Percentiles rank a stretch among this genome's conserved stretches.
These are phyloP conservation scores for Melanaphis sacchari DNA, from an alignment of 1,140 invertebrate species.

Conservation along the genomic window DNA sequence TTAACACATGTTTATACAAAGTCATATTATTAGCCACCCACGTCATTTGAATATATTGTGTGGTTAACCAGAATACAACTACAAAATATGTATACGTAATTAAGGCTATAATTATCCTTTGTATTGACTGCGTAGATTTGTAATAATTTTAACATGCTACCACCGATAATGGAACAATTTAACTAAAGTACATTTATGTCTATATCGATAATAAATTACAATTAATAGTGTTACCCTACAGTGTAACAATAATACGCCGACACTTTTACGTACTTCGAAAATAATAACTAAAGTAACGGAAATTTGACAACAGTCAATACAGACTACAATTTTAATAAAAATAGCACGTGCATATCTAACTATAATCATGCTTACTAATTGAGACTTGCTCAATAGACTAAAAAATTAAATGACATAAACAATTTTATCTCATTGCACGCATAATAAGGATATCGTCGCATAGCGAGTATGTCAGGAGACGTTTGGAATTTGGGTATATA, in stretches of 20 bases:
- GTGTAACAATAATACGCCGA: not conserved
- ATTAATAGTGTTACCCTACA: not conserved
- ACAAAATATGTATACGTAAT: not conserved
- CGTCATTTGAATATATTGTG: not conserved
- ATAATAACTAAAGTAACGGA: not conserved
- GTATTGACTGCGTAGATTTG: not conserved
- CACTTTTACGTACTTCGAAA: not conserved
- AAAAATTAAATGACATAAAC: not conserved
- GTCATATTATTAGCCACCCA: not conserved
- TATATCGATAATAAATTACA: not conserved
- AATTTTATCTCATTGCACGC: not conserved
- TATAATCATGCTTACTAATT: not conserved
- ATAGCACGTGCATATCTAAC: not conserved
- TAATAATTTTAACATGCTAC: slow-evolving; percentile 32
- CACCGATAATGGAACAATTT: slow-evolving; percentile 29
- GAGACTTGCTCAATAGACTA: not conserved
- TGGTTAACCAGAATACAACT: not conserved
- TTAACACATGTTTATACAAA: not conserved
- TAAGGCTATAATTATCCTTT: slow-evolving; percentile 13
- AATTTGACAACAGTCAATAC: not conserved
- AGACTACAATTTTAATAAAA: not conserved
- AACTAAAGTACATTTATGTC: not conserved
- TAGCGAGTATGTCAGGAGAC: not conserved
- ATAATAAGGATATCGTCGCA: not conserved
- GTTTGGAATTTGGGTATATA: not conserved